Evolutionary conservation across 2,113 vertebrate genomes (phyloP).

Genomic region (Phrynosoma platyrhinos): DNA sequence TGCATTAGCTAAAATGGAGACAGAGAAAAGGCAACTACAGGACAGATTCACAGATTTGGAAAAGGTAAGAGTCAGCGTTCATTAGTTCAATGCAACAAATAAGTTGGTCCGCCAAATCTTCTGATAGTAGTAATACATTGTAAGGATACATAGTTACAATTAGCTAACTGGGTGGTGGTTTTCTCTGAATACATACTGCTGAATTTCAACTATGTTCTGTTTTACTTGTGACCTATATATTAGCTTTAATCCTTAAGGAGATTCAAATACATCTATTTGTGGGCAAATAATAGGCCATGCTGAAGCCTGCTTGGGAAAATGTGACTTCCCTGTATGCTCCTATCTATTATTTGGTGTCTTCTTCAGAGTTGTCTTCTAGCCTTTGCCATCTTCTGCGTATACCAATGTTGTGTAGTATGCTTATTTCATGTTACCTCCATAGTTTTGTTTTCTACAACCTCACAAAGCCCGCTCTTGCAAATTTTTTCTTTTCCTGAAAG

Average conservation of each 20-base stretch:
- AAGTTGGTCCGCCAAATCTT: not conserved
- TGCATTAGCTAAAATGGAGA: slow-evolving; percentile 85
- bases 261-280: not conserved
- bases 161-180: not conserved
- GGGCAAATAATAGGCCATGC: too few relatives aligned
- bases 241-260: not conserved
- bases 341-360: not conserved
- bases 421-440: too few relatives aligned
- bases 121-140: not conserved
- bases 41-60: slow-evolving; percentile 91
- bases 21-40: slow-evolving; percentile 92
- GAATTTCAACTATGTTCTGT: not conserved
- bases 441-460: not conserved
- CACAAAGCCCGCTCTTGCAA: not conserved
- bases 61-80: slow-evolving; percentile 82
- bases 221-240: not conserved
- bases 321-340: not conserved
- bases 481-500: not conserved
- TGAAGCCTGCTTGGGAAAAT: not conserved
- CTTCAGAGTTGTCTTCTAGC: not conserved
- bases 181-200: not conserved
- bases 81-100: not conserved
- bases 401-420: not conserved
- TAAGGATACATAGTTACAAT: not conserved
- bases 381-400: not conserved